Conservation (phyloP, 2,888 invertebrate species). For the Allophyes oxyacanthae region DNA sequence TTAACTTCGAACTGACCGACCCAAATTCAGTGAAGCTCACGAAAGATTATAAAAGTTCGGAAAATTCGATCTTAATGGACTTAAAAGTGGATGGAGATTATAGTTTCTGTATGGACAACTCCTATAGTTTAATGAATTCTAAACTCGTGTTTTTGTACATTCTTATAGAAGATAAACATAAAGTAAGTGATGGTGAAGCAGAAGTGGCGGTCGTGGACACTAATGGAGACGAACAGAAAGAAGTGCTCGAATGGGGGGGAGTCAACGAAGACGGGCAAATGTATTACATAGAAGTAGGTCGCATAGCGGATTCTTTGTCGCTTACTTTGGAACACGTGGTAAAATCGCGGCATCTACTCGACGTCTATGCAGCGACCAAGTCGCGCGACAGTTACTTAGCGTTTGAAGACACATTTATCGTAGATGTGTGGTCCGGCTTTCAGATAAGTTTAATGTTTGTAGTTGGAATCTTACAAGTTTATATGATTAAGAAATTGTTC, state of each 20-base stretch:
- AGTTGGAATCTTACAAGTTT: slow-evolving; percentile 93
- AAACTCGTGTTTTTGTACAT: slow-evolving; percentile 95
- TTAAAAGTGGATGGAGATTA: slow-evolving; percentile 92
- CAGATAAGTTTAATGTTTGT: slow-evolving; percentile 92
- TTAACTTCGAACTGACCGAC: slow-evolving; percentile 92
- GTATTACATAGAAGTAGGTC: slow-evolving; percentile 82
- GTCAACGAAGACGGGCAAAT: slow-evolving; percentile 63
- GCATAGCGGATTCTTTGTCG: slow-evolving; percentile 90
- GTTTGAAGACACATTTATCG: slow-evolving; percentile 94
- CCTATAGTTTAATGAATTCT: slow-evolving; percentile 93
- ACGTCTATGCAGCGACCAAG: slow-evolving; percentile 92
- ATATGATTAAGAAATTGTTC: slow-evolving; percentile 92
- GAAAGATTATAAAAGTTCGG: slow-evolving; percentile 91
- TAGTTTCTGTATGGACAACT: slow-evolving; percentile 96
- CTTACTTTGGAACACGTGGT: slow-evolving; percentile 90
- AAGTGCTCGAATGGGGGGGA: slow-evolving; percentile 77
- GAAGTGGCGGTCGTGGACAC: slow-evolving; percentile 55
- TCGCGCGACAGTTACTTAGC: slow-evolving; percentile 95
- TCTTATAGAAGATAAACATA: slow-evolving; percentile 90
- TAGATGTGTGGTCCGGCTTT: slow-evolving; percentile 94
- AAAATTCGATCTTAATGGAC: slow-evolving; percentile 91
- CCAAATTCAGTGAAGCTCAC: slow-evolving; percentile 90
- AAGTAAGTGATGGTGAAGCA: slow-evolving; percentile 70
- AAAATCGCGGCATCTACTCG: slow-evolving; percentile 91
- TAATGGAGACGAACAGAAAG: slow-evolving; percentile 71